phyloP scores from a whole-genome alignment of 2,113 vertebrate species.

The Suricata suricatta region DNA sequence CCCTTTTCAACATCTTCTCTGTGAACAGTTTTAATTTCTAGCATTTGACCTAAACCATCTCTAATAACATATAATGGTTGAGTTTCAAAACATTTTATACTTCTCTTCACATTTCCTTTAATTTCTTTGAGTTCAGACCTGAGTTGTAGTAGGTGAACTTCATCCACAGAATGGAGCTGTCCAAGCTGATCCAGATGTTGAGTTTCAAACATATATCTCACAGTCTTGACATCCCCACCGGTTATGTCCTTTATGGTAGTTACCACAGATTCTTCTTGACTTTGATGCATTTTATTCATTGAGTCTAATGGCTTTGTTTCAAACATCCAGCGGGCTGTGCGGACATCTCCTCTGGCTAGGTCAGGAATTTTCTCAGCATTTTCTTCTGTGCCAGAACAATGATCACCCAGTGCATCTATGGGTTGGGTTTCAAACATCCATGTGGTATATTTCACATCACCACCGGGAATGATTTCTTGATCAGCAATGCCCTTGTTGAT shows the following conservation, averaged over 20 bases:
- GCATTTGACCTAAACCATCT: constrained; percentile 88
- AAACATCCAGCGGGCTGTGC: constrained; percentile 87
- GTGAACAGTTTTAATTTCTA: constrained; percentile 90
- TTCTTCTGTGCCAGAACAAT: constrained; percentile 74
- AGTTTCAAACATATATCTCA: constrained; percentile 91
- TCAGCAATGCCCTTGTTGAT: constrained; percentile 82
- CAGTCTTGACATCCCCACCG: constrained; percentile 89
- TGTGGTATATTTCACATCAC: constrained; percentile 89
- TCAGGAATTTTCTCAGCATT: constrained; percentile 85
- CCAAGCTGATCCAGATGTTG: constrained; percentile 87
- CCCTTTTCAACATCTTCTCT: constrained; percentile 90
- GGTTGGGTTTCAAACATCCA: constrained; percentile 94
- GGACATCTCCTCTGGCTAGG: constrained; percentile 87
- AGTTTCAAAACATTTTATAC: constrained; percentile 90
- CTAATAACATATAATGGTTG: constrained; percentile 90
- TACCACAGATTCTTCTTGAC: constrained; percentile 76
- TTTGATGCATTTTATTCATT: constrained; percentile 87
- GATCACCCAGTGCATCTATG: constrained; percentile 81
- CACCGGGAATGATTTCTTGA: constrained; percentile 89
- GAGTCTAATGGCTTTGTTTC: constrained; percentile 90
- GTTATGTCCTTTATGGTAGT: constrained; percentile 83
- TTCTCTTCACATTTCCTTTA: constrained; percentile 88
- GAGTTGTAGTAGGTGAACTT: constrained; percentile 88
- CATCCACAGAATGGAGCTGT: constrained; percentile 89
- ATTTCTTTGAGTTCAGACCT: constrained; percentile 91